Evolutionary conservation across 2,888 invertebrate genomes (phyloP).

Genomic region (Zhuqinia jingwanae): DNA sequence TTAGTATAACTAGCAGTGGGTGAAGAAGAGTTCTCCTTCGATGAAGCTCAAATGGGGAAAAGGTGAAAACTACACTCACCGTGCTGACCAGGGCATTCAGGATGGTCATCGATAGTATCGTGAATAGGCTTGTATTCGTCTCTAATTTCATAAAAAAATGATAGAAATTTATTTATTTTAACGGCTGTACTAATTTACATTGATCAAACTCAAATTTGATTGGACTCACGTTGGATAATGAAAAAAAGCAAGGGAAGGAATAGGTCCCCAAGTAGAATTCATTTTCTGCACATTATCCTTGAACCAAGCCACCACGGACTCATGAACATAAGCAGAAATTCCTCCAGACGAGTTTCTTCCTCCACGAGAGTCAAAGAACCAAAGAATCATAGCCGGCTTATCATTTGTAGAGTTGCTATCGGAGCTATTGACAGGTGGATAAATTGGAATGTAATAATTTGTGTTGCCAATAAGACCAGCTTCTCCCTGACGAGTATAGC

Average conservation of each 20-base stretch:
- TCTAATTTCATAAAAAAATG: conserved; percentile 21
- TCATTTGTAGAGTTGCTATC: neutral
- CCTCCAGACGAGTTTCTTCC: conserved; percentile 67
- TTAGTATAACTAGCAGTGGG: too few relatives aligned
- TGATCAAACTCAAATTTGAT: too few relatives aligned
- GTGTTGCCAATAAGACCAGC: conserved; percentile 63
- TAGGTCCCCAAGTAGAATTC: conserved; percentile 68
- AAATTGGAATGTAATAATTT: conserved; percentile 73
- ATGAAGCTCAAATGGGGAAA: too few relatives aligned
- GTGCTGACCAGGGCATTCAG: conserved; percentile 75
- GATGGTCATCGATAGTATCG: conserved; percentile 64
- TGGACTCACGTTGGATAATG: conserved; percentile 74
- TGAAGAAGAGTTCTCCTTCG: too few relatives aligned
- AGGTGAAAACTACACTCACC: too few relatives aligned
- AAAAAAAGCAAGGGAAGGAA: conserved; percentile 73
- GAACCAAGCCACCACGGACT: conserved; percentile 75
- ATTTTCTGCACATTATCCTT: conserved; percentile 46
- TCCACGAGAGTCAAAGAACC: conserved; percentile 74
- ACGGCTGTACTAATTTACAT: too few relatives aligned
- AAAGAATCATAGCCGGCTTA: conserved; percentile 70
- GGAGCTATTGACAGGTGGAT: conserved; percentile 7
- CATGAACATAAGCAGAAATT: conserved; percentile 73
- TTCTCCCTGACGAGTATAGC: conserved; percentile 64
- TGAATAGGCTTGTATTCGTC: conserved; percentile 72
- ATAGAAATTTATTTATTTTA: too few relatives aligned